Evolutionary conservation across 2,113 vertebrate genomes (phyloP).

Genomic region (Aptenodytes forsteri): DNA sequence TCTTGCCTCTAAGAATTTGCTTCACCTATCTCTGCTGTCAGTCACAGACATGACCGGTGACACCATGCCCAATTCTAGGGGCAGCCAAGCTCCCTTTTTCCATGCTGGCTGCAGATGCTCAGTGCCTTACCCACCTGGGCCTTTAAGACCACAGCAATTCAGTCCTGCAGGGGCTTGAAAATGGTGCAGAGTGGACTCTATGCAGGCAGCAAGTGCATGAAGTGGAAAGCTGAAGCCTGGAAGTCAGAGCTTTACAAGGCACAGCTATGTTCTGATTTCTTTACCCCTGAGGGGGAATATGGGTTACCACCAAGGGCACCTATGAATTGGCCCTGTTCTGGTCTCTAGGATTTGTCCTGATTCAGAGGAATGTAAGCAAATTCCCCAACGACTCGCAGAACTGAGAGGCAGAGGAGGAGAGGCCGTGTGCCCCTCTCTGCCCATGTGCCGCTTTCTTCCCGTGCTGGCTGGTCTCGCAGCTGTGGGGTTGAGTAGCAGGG

Average conservation of each 20-base stretch:
- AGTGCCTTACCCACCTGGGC: background rate
- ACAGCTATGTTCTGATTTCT: constrained; percentile 1
- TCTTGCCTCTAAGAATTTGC: background rate
- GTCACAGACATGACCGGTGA: background rate
- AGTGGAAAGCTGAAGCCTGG: background rate
- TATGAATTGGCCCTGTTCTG: constrained; percentile 30
- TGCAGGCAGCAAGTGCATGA: background rate
- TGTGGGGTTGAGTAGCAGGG: background rate
- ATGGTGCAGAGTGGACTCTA: background rate
- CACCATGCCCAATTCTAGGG: background rate
- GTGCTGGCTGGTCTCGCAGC: background rate
- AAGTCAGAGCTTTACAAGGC: background rate
- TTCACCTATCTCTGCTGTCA: background rate
- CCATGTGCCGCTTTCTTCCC: background rate
- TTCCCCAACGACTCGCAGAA: background rate
- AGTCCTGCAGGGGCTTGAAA: background rate
- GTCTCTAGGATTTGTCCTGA: constrained; percentile 25
- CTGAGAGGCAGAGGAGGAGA: background rate
- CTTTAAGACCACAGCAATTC: background rate
- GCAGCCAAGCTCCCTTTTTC: background rate
- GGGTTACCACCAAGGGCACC: constrained; percentile 39
- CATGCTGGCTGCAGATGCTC: background rate
- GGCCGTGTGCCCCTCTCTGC: background rate
- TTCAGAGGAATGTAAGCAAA: constrained; percentile 1
- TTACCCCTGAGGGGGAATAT: constrained; percentile 28